Base-by-base conservation (phyloP, 2,888 invertebrate species). In the Drosophila dives region DNA sequence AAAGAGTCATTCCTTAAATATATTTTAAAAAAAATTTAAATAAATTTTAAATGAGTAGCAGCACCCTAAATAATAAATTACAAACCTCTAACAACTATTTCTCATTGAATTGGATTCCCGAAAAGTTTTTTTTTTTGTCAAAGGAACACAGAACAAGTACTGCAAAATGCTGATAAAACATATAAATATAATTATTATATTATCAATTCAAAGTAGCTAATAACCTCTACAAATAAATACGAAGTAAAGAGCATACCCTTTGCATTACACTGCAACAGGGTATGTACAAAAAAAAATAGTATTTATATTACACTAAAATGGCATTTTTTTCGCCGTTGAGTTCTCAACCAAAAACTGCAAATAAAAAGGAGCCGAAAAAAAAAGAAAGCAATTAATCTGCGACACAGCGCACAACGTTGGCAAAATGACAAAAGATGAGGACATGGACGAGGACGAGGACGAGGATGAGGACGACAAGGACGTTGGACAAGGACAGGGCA, bases 361-460 rank as follows among this genome's bases (percentile, higher is more conserved):
- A 62, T 61, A 54, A 49, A 42, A 42, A 55, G 54, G 38, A n/a
- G 11, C 54, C 12, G 7, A 64, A 38, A 48, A 48, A 48, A 42
- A 42, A 84, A 88, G 86, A 86, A 89, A 83, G 88, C 91, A 92
- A 91, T 91, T 91, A 92, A 92, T 91, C 90, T 91, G 83, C 84
- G 86, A 84, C 81, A 91, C 80, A 81, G 76, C 71, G 65, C 72
- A 80, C 72, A 80, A 63, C 72, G 75, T 72, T 51, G 54, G 45
- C 36, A 34, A 36, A 56, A 38, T 58, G 42, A 55, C 58, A 49
- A 48, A 50, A 45, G 34, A 26, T 33, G 59, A 59, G 26, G 33
- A 48, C 66, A 23, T 6, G 17, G 26, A 12, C 34, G 34, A 23
- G 34, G 12, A 33, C 42, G 20, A 26, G 20, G 20, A 17, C 49